Conservation (phyloP, 2,888 invertebrate genomes). For the Frankliniella fusca region DNA sequence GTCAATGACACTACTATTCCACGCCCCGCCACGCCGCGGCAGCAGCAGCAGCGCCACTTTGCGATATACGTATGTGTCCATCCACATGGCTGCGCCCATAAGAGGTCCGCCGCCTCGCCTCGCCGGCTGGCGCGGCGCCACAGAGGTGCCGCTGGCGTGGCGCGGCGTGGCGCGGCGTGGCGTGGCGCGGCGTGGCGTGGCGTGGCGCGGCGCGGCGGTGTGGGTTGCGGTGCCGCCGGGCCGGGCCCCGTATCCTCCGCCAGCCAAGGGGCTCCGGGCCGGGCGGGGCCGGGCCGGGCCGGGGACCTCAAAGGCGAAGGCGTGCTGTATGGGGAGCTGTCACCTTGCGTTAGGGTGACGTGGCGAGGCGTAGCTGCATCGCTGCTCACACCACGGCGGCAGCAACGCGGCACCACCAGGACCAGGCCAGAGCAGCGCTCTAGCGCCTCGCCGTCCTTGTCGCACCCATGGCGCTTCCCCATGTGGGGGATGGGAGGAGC, state of each 20-base stretch:
- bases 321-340: conserved; percentile 5
- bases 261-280: background rate
- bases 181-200: background rate
- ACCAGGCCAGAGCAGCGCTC: no score
- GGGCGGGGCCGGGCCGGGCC: background rate
- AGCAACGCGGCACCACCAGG: no score
- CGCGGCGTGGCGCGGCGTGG: background rate
- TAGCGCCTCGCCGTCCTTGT: no score
- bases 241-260: no score
- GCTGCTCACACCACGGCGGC: no score
- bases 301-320: conserved; percentile 8
- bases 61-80: background rate
- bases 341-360: background rate
- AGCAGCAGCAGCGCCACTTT: background rate
- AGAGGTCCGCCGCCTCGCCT: background rate
- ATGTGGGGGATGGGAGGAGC: no score
- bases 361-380: no score
- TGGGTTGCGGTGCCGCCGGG: no score
- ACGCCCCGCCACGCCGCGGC: background rate
- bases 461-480: no score
- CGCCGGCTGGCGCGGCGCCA: background rate
- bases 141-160: background rate
- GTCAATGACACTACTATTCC: background rate
- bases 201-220: background rate
- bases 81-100: background rate